Evolutionary conservation across 1,140 invertebrate species (phyloP).

Genomic region (Procambarus clarkii): DNA sequence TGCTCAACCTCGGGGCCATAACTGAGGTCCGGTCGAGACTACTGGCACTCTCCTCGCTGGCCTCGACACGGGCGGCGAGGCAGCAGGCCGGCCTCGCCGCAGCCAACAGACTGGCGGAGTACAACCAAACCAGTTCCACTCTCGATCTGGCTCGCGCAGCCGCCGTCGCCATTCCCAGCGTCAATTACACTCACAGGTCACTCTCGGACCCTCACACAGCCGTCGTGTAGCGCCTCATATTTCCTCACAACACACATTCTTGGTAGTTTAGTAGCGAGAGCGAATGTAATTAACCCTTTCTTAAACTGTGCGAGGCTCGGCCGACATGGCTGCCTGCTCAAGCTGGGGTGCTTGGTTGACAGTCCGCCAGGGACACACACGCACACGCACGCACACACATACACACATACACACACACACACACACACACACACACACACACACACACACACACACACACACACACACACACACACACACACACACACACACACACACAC

Average conservation of each 20-base stretch:
- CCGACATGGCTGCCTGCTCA: neutral
- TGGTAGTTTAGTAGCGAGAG: too few relatives aligned
- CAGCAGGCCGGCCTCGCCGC: slow-evolving; percentile 36
- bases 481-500: too few relatives aligned
- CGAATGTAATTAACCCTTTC: too few relatives aligned
- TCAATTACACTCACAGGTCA: slow-evolving; percentile 34
- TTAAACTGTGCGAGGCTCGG: neutral
- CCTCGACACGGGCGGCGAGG: slow-evolving; percentile 7
- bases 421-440: too few relatives aligned
- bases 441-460: too few relatives aligned
- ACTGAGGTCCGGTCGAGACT: slow-evolving; percentile 23
- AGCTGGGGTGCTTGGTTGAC: neutral
- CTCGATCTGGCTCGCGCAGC: slow-evolving; percentile 53
- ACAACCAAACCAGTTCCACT: slow-evolving; percentile 43
- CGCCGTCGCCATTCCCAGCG: neutral
- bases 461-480: too few relatives aligned
- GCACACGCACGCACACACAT: too few relatives aligned
- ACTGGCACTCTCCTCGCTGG: slow-evolving; percentile 20
- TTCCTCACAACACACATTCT: too few relatives aligned
- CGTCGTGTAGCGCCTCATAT: slow-evolving; percentile 25
- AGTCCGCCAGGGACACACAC: too few relatives aligned
- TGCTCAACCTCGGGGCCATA: slow-evolving; percentile 18
- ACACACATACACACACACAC: too few relatives aligned
- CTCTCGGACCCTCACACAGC: slow-evolving; percentile 33
- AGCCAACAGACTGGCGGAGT: slow-evolving; percentile 47